Evolutionary conservation across 2,113 vertebrate genomes (phyloP).

Genomic region (Gila orcuttii): DNA sequence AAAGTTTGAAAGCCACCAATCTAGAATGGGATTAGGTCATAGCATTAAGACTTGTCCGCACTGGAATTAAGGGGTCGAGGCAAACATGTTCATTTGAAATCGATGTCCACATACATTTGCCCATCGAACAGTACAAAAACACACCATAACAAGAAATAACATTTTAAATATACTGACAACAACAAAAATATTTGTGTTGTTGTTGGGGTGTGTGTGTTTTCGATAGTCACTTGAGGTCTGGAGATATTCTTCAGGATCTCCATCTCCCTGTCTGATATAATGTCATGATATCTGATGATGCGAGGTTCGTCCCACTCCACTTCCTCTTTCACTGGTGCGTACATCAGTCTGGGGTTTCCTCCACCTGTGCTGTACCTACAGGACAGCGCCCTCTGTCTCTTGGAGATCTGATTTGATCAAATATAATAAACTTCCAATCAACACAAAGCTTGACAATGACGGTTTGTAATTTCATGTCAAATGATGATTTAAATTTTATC

Average conservation of each 20-base stretch:
- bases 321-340: constrained; percentile 51
- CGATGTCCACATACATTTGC: too few relatives aligned
- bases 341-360: constrained; percentile 53
- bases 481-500: neutral
- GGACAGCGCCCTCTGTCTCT: constrained; percentile 33
- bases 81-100: too few relatives aligned
- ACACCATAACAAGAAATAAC: neutral
- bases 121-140: neutral
- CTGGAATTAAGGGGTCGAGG: too few relatives aligned
- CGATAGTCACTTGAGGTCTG: constrained; percentile 23
- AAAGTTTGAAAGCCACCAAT: too few relatives aligned
- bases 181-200: too few relatives aligned
- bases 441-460: neutral
- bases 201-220: neutral
- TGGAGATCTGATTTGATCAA: constrained; percentile 35
- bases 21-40: too few relatives aligned
- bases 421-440: neutral
- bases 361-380: constrained; percentile 54
- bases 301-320: constrained; percentile 51
- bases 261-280: constrained; percentile 47
- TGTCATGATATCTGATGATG: constrained; percentile 53
- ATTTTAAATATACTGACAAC: neutral
- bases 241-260: constrained; percentile 49
- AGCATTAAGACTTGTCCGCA: too few relatives aligned
- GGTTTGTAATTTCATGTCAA: neutral